phyloP scores from a whole-genome alignment of 2,888 invertebrate species.

The Ochlodes sylvanus region DNA sequence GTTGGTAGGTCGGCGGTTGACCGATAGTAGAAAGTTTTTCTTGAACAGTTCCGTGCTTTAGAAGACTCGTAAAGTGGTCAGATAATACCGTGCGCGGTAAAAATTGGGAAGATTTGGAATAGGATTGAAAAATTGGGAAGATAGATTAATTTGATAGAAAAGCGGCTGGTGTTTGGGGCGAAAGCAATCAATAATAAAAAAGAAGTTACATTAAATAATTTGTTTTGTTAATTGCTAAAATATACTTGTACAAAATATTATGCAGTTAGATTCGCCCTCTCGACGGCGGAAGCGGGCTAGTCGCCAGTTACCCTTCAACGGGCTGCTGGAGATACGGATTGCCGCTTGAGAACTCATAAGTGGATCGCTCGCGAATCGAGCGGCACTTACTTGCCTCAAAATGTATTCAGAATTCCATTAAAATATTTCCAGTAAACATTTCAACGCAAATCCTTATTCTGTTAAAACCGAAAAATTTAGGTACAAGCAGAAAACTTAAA shows the following conservation, averaged over 20 bases:
- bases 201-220: too few relatives aligned
- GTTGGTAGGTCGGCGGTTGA: too few relatives aligned
- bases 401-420: conserved; percentile 7
- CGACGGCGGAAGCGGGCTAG: conserved; percentile 2
- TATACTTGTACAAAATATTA: background rate
- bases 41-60: too few relatives aligned
- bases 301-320: conserved; percentile 3
- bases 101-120: too few relatives aligned
- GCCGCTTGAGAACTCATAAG: conserved; percentile 12
- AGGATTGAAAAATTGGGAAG: too few relatives aligned
- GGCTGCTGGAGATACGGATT: conserved; percentile 9
- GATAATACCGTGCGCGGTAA: too few relatives aligned
- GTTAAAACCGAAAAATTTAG: background rate
- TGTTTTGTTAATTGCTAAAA: background rate
- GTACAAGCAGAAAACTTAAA: too few relatives aligned
- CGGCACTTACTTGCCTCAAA: conserved; percentile 7
- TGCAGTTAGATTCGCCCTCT: background rate
- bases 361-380: conserved; percentile 8
- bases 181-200: too few relatives aligned
- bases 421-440: background rate
- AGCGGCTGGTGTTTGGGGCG: too few relatives aligned
- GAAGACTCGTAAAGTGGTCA: too few relatives aligned
- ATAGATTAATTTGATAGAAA: too few relatives aligned
- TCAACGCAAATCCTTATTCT: background rate
- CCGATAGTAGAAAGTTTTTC: too few relatives aligned